Percentiles rank a stretch among this genome's conserved stretches.
These are phyloP conservation scores for Darevskia mixta DNA, from an alignment of 2,797 vertebrate genomes.

Conservation along the genomic window DNA sequence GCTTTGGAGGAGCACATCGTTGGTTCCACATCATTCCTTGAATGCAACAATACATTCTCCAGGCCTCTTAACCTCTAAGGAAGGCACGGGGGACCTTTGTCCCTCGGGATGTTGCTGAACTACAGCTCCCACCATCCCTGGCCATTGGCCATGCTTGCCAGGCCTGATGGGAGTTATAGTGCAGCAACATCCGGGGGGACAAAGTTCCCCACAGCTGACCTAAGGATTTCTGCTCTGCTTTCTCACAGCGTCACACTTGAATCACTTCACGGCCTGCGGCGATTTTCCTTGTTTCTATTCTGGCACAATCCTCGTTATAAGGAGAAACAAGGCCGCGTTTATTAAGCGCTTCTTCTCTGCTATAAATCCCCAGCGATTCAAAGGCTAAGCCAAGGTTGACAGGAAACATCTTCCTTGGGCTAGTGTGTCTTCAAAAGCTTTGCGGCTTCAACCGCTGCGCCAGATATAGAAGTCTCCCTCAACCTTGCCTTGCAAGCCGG, in stretches of 20 bases:
- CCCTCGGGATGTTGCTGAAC: neutral
- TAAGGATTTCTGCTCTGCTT: constrained; percentile 33
- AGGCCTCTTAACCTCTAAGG: neutral
- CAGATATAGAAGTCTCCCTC: constrained; percentile 3
- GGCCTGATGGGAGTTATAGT: too few relatives aligned
- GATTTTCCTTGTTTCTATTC: constrained; percentile 62
- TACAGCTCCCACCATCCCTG: too few relatives aligned
- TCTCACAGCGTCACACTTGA: constrained; percentile 52
- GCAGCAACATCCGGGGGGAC: neutral
- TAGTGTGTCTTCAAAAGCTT: constrained; percentile 38
- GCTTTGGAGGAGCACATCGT: neutral
- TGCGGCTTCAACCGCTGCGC: constrained; percentile 32
- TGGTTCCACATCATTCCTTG: neutral
- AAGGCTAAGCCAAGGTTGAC: constrained; percentile 57
- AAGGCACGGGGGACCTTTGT: too few relatives aligned
- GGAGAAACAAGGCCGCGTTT: constrained; percentile 54
- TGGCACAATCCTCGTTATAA: constrained; percentile 51
- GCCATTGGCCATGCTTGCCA: too few relatives aligned
- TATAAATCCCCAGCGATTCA: constrained; percentile 56
- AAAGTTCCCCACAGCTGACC: neutral
- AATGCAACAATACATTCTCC: neutral
- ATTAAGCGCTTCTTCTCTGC: constrained; percentile 61
- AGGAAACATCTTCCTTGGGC: constrained; percentile 55
- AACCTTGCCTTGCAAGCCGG: neutral
- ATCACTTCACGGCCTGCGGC: constrained; percentile 46